Conservation (phyloP, 1,140 invertebrate species). For the Probaryconus sp. region DNA sequence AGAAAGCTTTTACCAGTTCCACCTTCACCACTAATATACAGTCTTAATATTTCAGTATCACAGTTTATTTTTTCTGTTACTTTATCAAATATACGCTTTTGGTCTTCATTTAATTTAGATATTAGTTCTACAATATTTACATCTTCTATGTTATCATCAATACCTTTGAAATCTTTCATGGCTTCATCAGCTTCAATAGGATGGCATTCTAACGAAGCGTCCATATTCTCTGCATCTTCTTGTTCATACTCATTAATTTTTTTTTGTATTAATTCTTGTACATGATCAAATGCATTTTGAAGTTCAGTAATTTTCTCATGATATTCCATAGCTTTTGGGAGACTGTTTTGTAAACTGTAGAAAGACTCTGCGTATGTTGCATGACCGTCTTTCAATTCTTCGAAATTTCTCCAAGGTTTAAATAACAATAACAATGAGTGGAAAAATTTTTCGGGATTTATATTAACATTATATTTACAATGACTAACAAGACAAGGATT, state of each 20-base stretch:
- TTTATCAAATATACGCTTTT: constrained; percentile 55
- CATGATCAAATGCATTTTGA: constrained; percentile 43
- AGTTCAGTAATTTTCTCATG: constrained; percentile 58
- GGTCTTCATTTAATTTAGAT: constrained; percentile 55
- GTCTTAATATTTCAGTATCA: constrained; percentile 9
- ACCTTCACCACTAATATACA: constrained; percentile 44
- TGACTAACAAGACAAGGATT: constrained; percentile 57
- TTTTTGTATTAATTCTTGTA: constrained; percentile 46
- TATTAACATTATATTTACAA: constrained; percentile 52
- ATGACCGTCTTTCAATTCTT: constrained; percentile 51
- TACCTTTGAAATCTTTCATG: constrained; percentile 60
- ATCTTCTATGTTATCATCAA: constrained; percentile 25
- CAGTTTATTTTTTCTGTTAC: constrained; percentile 27
- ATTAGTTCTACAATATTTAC: constrained; percentile 39
- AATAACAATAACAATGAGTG: constrained; percentile 63
- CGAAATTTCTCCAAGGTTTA: constrained; percentile 59
- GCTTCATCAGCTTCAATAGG: constrained; percentile 52
- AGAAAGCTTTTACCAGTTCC: constrained; percentile 55
- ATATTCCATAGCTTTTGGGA: constrained; percentile 51
- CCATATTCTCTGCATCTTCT: constrained; percentile 12
- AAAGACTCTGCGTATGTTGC: constrained; percentile 63
- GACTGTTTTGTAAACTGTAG: constrained; percentile 16
- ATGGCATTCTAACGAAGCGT: constrained; percentile 18
- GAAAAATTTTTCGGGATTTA: constrained; percentile 62
- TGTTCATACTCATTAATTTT: constrained; percentile 38